Conservation (phyloP, 2,113 vertebrate species). For the Brachypteracias leptosomus region DNA sequence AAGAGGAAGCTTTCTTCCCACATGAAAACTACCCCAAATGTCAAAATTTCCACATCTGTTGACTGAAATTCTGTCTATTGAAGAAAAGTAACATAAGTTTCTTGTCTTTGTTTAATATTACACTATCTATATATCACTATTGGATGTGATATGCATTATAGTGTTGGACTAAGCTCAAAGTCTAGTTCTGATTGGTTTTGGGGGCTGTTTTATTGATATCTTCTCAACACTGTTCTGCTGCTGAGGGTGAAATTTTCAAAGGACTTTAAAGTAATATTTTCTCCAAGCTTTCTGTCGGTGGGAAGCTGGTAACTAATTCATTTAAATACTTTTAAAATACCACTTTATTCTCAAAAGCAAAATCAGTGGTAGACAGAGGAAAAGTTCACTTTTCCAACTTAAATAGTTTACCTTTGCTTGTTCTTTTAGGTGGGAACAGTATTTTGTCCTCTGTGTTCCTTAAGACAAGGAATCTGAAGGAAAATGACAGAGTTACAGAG, state of each 20-base stretch:
- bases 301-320: background rate
- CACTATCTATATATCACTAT: background rate
- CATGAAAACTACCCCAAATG: background rate
- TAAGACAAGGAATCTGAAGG: background rate
- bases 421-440: background rate
- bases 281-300: background rate
- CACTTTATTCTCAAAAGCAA: background rate
- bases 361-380: background rate
- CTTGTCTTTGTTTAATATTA: background rate
- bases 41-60: background rate
- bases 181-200: background rate
- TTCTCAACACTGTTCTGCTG: background rate
- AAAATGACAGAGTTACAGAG: background rate
- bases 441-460: background rate
- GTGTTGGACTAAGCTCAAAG: background rate
- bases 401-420: background rate
- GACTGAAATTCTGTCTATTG: background rate
- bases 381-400: background rate
- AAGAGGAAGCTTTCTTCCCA: background rate
- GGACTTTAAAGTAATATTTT: background rate
- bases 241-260: background rate
- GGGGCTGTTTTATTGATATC: background rate
- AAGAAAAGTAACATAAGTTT: background rate
- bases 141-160: background rate
- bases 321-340: background rate